Evolutionary conservation across 2,113 vertebrate species (phyloP).

Genomic region (Pardalotus punctatus): DNA sequence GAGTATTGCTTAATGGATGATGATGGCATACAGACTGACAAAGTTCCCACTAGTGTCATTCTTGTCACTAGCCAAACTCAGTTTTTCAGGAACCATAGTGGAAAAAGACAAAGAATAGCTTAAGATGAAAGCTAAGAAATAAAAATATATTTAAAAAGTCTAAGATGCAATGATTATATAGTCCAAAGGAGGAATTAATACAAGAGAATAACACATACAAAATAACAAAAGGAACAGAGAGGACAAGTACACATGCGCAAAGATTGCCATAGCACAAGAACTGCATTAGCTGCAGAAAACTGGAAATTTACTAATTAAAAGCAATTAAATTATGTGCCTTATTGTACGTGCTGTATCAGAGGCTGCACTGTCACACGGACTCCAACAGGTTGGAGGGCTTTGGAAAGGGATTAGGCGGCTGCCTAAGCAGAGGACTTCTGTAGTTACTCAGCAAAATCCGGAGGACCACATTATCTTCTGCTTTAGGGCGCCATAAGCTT

Average conservation of each 20-base stretch:
- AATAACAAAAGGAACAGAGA: not conserved
- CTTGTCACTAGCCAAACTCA: not conserved
- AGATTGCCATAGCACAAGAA: not conserved
- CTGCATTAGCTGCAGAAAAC: not conserved
- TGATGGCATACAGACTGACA: not conserved
- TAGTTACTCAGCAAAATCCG: not conserved
- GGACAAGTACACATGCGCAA: not conserved
- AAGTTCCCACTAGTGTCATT: not conserved
- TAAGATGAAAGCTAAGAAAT: not conserved
- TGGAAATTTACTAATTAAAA: not conserved
- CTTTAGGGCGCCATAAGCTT: not conserved
- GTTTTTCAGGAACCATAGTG: not conserved
- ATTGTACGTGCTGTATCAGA: fast-evolving
- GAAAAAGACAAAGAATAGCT: not conserved
- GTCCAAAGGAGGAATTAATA: not conserved
- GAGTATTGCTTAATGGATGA: not conserved
- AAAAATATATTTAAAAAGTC: not conserved
- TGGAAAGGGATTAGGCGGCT: not conserved
- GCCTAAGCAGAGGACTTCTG: not conserved
- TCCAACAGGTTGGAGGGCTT: not conserved
- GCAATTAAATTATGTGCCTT: not conserved
- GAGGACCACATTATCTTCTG: not conserved
- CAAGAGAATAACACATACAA: not conserved
- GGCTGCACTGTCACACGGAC: fast-evolving
- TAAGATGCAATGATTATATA: not conserved